phyloP scores from a whole-genome alignment of 2,797 vertebrate genomes.

The Kryptopterus vitreolus region DNA sequence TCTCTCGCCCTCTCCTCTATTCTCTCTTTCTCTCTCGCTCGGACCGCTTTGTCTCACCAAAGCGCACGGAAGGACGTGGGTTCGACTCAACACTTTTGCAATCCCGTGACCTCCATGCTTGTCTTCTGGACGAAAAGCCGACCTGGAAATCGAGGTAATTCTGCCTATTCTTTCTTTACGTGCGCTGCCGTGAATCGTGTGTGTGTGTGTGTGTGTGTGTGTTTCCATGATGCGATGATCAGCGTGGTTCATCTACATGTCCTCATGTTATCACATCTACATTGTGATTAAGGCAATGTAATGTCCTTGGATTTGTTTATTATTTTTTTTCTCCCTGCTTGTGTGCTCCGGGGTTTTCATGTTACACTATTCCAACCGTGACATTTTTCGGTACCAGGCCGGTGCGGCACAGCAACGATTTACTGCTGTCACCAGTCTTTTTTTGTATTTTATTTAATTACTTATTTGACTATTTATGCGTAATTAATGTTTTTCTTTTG shows the following conservation, averaged over 20 bases:
- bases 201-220: slow-evolving; percentile 8
- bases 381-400: slow-evolving; percentile 13
- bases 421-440: neutral
- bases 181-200: slow-evolving; percentile 35
- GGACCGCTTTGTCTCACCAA: slow-evolving; percentile 56
- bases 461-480: too few relatives aligned
- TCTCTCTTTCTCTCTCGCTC: slow-evolving; percentile 48
- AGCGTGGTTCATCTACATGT: neutral
- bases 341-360: neutral
- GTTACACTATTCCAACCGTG: neutral
- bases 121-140: slow-evolving; percentile 62
- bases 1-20: slow-evolving; percentile 47
- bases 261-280: neutral
- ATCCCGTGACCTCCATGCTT: slow-evolving; percentile 65
- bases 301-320: slow-evolving; percentile 1
- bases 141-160: slow-evolving; percentile 71
- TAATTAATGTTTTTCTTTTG: neutral
- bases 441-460: neutral
- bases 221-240: neutral
- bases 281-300: neutral
- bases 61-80: slow-evolving; percentile 63
- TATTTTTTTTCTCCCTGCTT: neutral
- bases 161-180: slow-evolving; percentile 43
- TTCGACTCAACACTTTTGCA: slow-evolving; percentile 53
- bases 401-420: slow-evolving; percentile 21